Conservation (phyloP, 2,113 vertebrate genomes). For the Oxyruncus cristatus region DNA sequence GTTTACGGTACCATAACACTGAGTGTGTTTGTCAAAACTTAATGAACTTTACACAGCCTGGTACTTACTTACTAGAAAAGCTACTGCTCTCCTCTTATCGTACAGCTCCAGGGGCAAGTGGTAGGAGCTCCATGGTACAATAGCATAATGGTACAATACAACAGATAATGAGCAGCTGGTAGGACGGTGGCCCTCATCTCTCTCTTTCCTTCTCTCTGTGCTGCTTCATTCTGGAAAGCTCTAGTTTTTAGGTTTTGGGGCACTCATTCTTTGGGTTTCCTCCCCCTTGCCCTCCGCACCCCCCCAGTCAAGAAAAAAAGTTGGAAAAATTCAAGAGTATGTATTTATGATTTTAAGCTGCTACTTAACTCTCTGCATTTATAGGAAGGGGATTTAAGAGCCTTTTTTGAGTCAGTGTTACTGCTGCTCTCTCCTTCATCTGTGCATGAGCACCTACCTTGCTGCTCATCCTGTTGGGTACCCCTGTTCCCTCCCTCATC, state of each 20-base stretch:
- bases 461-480: neutral
- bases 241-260: neutral
- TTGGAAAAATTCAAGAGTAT: neutral
- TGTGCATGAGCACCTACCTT: neutral
- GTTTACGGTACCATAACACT: neutral
- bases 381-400: neutral
- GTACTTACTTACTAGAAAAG: neutral
- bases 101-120: neutral
- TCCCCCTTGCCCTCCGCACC: rapidly evolving
- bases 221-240: neutral
- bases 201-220: neutral
- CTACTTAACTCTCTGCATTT: neutral
- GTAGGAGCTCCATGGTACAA: neutral
- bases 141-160: neutral
- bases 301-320: neutral
- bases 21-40: neutral
- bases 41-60: neutral
- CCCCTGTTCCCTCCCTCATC: neutral
- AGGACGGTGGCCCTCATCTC: neutral
- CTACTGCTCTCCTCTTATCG: neutral
- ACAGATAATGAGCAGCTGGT: neutral
- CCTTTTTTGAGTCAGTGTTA: neutral
- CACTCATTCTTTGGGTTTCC: neutral
- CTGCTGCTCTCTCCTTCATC: neutral
- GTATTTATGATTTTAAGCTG: neutral